phyloP scores from a whole-genome alignment of 2,888 invertebrate genomes.

The Tipula helvola region DNA sequence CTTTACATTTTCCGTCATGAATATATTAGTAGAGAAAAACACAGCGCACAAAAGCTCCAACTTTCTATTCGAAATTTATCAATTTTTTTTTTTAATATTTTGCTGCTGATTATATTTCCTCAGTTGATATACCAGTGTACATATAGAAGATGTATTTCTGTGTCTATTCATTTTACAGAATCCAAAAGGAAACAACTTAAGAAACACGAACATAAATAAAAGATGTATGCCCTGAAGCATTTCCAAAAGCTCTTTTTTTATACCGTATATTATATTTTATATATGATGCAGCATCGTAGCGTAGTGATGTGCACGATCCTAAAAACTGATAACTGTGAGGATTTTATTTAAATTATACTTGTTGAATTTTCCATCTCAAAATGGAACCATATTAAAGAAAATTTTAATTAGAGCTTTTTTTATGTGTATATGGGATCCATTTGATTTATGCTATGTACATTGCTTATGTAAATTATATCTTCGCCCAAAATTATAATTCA shows the following conservation, averaged over 20 bases:
- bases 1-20: slow-evolving; percentile 4
- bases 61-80: neutral
- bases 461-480: too few species aligned
- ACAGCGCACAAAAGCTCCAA: neutral
- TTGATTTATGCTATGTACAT: too few species aligned
- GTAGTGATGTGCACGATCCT: neutral
- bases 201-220: neutral
- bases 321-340: neutral
- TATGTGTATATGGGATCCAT: too few species aligned
- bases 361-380: neutral
- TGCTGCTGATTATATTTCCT: neutral
- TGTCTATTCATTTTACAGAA: neutral
- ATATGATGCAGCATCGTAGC: neutral
- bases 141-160: neutral
- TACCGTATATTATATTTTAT: neutral
- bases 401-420: too few species aligned
- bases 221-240: neutral
- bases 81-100: neutral
- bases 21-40: neutral
- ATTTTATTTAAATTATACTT: neutral
- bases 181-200: neutral
- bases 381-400: too few species aligned
- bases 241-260: neutral
- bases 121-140: neutral
- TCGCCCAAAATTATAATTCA: neutral